Evolutionary conservation across 2,113 vertebrate genomes (phyloP).

Genomic region (Oncorhynchus mykiss): DNA sequence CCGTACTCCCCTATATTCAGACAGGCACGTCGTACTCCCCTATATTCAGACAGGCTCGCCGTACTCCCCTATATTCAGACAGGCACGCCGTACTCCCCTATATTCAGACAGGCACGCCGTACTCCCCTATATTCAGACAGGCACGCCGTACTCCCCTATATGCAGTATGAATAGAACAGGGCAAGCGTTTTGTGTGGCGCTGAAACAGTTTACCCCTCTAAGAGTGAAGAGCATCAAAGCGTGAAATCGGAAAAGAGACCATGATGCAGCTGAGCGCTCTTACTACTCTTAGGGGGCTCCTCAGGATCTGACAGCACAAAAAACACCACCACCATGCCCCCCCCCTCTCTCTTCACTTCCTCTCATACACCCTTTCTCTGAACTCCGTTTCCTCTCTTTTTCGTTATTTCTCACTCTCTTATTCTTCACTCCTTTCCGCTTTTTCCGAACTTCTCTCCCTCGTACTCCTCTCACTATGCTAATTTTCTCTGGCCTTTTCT

Average conservation of each 20-base stretch:
- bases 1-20: too few species aligned
- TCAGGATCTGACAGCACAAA: slow-evolving; percentile 61
- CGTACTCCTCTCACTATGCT: background rate
- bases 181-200: slow-evolving; percentile 33
- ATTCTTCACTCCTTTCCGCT: background rate
- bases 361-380: background rate
- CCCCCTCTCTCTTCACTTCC: slow-evolving; percentile 4
- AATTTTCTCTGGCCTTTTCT: background rate
- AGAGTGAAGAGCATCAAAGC: slow-evolving; percentile 66
- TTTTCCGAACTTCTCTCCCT: background rate
- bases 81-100: too few species aligned
- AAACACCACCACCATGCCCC: slow-evolving; percentile 28
- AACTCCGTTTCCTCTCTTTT: background rate
- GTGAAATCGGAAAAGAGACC: slow-evolving; percentile 70
- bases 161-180: slow-evolving; percentile 9
- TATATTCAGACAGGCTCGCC: too few species aligned
- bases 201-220: slow-evolving; percentile 51
- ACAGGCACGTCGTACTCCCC: too few species aligned
- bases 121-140: background rate
- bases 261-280: slow-evolving; percentile 65
- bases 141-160: too few species aligned
- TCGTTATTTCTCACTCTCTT: background rate
- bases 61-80: too few species aligned
- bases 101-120: background rate
- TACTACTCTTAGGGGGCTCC: slow-evolving; percentile 58